These are phyloP conservation scores for Empis stercorea DNA, from an alignment of 2,888 invertebrate genomes.

Conservation along the genomic window DNA sequence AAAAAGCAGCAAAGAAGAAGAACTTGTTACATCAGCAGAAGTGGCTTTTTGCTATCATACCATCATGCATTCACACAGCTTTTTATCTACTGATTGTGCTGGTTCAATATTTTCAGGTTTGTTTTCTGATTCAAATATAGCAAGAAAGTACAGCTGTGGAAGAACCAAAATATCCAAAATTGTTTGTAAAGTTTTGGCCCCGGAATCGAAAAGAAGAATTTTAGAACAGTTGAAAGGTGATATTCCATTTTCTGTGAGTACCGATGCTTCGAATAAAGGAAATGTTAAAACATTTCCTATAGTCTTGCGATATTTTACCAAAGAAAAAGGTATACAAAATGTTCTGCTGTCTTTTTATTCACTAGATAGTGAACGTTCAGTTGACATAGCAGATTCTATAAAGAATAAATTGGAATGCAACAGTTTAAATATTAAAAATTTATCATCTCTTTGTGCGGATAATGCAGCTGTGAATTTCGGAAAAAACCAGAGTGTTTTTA, in stretches of 20 bases:
- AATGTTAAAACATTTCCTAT: conserved; percentile 3
- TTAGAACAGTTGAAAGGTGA: not conserved
- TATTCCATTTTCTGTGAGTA: not conserved
- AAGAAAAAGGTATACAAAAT: conserved; percentile 3
- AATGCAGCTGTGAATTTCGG: conserved; percentile 5
- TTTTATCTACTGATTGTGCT: not conserved
- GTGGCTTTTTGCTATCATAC: not conserved
- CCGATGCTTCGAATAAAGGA: not conserved
- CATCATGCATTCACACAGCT: not conserved
- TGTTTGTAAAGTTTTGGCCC: not conserved
- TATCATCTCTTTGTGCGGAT: not conserved
- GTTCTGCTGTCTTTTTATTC: not conserved
- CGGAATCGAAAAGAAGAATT: not conserved
- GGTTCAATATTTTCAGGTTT: not conserved
- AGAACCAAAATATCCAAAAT: not conserved
- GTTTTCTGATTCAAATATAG: not conserved
- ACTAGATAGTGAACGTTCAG: not conserved
- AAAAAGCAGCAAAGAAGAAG: not conserved
- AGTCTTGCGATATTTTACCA: not conserved
- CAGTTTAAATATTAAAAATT: not conserved
- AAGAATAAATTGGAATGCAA: not conserved
- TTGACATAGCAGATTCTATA: not conserved
- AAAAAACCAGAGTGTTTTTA: conserved; percentile 7
- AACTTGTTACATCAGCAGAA: not conserved
- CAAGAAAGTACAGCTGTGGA: not conserved